Conservation (phyloP, 1,140 invertebrate species). For the Drosophila kepulauana region DNA sequence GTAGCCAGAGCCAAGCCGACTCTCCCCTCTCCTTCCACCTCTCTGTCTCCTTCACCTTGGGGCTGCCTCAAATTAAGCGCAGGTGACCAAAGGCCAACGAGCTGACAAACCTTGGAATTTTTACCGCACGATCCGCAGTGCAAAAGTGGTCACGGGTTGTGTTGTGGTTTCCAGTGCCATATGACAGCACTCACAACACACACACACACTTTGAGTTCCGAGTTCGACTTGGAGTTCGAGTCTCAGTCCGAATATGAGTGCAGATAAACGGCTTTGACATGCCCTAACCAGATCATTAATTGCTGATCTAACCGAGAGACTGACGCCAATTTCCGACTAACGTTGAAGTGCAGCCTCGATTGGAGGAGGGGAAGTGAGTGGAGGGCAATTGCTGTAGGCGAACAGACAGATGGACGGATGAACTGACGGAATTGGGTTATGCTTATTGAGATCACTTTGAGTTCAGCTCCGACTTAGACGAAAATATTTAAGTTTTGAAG, state of each 20-base stretch:
- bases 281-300: slow-evolving; percentile 70
- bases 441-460: background rate
- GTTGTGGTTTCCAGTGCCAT: slow-evolving; percentile 23
- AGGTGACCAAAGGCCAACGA: slow-evolving; percentile 81
- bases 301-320: slow-evolving; percentile 44
- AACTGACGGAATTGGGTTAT: slow-evolving; percentile 2
- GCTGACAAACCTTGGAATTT: slow-evolving; percentile 80
- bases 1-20: slow-evolving; percentile 24
- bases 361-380: background rate
- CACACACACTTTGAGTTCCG: no score
- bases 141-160: slow-evolving; percentile 45
- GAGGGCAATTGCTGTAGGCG: background rate
- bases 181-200: slow-evolving; percentile 26
- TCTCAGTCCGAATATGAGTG: slow-evolving; percentile 15
- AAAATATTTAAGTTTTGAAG: background rate
- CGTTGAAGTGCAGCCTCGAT: background rate
- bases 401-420: no score
- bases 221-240: background rate
- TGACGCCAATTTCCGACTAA: slow-evolving; percentile 11
- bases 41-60: background rate
- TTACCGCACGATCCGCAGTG: slow-evolving; percentile 54
- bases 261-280: slow-evolving; percentile 70
- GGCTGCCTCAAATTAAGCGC: slow-evolving; percentile 69
- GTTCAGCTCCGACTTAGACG: background rate
- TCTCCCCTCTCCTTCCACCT: background rate